Percentiles rank a stretch among this genome's conserved stretches.
Conservation (phyloP, 2,888 invertebrate genomes). For the Gastracanthus pulcherrimus region DNA sequence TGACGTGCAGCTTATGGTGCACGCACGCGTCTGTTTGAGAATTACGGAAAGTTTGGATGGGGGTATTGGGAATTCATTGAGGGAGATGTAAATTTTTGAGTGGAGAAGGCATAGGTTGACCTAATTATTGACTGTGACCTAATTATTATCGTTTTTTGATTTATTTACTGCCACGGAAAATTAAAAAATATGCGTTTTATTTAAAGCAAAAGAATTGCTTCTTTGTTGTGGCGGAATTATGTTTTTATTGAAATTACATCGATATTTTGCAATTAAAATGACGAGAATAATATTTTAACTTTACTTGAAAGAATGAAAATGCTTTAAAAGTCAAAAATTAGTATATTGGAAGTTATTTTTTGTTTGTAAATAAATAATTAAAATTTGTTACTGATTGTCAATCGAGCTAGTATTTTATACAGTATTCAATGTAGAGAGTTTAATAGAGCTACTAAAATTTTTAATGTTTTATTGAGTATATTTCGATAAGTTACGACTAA, state of each 20-base stretch:
- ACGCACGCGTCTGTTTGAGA: background rate
- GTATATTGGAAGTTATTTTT: background rate
- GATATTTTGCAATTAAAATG: too few species aligned
- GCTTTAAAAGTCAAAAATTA: too few species aligned
- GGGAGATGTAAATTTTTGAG: background rate
- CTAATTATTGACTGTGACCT: background rate
- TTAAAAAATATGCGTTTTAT: too few species aligned
- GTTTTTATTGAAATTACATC: too few species aligned
- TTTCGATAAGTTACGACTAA: background rate
- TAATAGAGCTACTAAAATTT: background rate
- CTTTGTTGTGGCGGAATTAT: too few species aligned
- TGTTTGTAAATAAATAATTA: background rate
- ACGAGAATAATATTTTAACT: too few species aligned
- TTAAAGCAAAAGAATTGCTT: too few species aligned
- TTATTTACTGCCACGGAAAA: too few species aligned
- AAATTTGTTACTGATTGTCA: background rate
- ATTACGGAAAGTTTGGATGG: background rate
- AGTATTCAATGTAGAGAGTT: background rate
- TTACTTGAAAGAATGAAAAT: too few species aligned
- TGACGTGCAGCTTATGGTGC: too few species aligned
- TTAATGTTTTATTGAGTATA: background rate
- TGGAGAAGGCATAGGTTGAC: background rate
- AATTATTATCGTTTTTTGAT: too few species aligned
- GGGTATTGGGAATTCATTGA: conserved; percentile 8
- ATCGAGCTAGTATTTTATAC: background rate